Conservation (phyloP, 2,797 vertebrate species). For the Cephalopachus bancanus region DNA sequence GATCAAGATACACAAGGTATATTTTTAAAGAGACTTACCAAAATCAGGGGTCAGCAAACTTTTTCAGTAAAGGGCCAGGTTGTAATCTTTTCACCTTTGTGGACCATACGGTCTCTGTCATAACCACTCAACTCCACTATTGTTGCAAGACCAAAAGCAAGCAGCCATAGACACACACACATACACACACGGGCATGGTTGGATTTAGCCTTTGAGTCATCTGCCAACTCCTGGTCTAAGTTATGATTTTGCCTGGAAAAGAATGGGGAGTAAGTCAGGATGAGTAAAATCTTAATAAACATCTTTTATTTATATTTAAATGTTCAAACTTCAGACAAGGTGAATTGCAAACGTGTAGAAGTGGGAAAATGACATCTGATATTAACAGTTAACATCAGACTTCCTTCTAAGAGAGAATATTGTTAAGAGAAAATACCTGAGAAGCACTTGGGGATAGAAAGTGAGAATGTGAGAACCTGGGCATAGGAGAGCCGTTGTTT, state of each 20-base stretch:
- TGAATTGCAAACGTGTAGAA: constrained; percentile 5
- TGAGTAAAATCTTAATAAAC: neutral
- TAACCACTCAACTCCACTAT: neutral
- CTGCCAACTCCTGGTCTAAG: neutral
- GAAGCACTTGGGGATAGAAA: neutral
- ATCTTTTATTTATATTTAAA: neutral
- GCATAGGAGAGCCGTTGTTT: too few relatives aligned
- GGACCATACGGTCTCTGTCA: neutral
- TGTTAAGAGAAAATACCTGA: neutral
- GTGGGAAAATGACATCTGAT: neutral
- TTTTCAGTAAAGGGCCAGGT: neutral
- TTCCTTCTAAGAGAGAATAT: neutral
- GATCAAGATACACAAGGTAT: neutral
- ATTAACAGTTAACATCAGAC: neutral
- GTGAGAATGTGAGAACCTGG: neutral
- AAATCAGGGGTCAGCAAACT: constrained; percentile 4
- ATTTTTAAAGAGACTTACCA: neutral
- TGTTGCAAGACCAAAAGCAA: neutral
- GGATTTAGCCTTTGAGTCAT: neutral
- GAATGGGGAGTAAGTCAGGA: neutral
- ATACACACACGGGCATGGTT: neutral
- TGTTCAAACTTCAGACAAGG: neutral
- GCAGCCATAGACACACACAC: neutral
- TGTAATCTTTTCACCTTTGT: neutral
- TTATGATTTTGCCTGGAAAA: neutral